Base-by-base conservation (phyloP, 2,888 invertebrate genomes). In the Trachelus stipa region DNA sequence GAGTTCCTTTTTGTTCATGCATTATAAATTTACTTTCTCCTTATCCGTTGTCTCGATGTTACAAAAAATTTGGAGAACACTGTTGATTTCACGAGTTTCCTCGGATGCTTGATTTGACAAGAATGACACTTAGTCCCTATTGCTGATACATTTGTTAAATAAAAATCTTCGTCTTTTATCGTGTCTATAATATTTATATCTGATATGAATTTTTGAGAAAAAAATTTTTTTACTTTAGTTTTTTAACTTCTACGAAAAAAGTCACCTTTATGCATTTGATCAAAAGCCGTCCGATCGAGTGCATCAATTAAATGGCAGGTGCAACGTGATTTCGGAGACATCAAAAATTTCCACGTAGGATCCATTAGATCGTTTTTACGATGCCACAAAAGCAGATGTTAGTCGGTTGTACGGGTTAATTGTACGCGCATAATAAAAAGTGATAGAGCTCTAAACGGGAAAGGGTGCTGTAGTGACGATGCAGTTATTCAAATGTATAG, bases 281-380 rank as follows among this genome's bases (percentile, higher is more conserved):
- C 56, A 23, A 23, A 23, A 56, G 56, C 56, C 56, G 56, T 15
- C 23, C 71, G 31, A 71, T 71, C 35, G 74, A 34, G 77, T 74
- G 71, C 69, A 73, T 74, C 77, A 40, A 77, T 77, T 40, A 37
- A 56, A 77, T 40, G 77, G 74, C 77, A 75, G 77, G 74, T 77
- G 77, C 34, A 75, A 4, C 73, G 76, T 73, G 56, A 56, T 56
- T 56, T 56, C 56, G 56, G 23, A 56, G 56, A 56, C 9, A 56
- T 56, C 6, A 6, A 23, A 56, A 56, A 23, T 56, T 56, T 56
- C 9, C 23, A 23, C 23, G 23, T 56, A 56, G 74, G 74, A 74
- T 74, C 77, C 77, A 77, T 77, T 77, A 77, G 75, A 40, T 31
- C 56, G 74, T 56, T 56, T 56, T 56, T 56, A 56, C 56, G 56